Evolutionary conservation across 2,888 invertebrate genomes (phyloP).

Genomic region (Ochlodes sylvanus): DNA sequence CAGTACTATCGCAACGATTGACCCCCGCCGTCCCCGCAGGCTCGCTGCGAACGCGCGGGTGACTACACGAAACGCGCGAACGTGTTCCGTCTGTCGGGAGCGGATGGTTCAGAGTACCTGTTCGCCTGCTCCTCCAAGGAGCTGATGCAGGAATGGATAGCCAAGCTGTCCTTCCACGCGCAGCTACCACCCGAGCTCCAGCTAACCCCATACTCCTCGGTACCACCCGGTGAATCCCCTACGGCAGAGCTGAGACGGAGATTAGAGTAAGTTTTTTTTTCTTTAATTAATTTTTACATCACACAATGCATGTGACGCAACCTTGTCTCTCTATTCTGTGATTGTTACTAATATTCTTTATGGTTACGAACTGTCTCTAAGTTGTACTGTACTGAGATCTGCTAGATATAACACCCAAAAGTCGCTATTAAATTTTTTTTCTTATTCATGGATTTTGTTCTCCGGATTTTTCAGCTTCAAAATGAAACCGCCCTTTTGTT

Average conservation of each 20-base stretch:
- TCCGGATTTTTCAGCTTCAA: too few species aligned
- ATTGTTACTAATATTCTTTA: too few species aligned
- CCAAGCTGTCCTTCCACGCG: slow-evolving; percentile 97
- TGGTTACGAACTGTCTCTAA: too few species aligned
- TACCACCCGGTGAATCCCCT: slow-evolving; percentile 73
- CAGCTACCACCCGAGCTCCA: slow-evolving; percentile 95
- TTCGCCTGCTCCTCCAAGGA: slow-evolving; percentile 91
- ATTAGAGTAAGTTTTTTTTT: slow-evolving; percentile 59
- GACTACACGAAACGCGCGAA: slow-evolving; percentile 98
- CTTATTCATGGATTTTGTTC: too few species aligned
- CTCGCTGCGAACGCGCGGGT: slow-evolving; percentile 93
- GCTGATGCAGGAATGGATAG: slow-evolving; percentile 95
- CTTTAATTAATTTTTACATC: neutral
- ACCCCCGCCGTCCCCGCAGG: slow-evolving; percentile 70
- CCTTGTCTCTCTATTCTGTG: too few species aligned
- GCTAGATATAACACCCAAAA: too few species aligned
- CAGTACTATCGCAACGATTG: too few species aligned
- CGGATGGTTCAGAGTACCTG: slow-evolving; percentile 97
- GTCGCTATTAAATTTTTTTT: too few species aligned
- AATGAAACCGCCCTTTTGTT: neutral
- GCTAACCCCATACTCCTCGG: slow-evolving; percentile 91
- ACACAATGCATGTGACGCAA: too few species aligned
- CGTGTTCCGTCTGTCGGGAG: slow-evolving; percentile 94
- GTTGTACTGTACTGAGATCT: too few species aligned
- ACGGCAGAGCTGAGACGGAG: slow-evolving; percentile 68